Conservation (phyloP, 2,888 invertebrate genomes). For the Helleia helle region DNA sequence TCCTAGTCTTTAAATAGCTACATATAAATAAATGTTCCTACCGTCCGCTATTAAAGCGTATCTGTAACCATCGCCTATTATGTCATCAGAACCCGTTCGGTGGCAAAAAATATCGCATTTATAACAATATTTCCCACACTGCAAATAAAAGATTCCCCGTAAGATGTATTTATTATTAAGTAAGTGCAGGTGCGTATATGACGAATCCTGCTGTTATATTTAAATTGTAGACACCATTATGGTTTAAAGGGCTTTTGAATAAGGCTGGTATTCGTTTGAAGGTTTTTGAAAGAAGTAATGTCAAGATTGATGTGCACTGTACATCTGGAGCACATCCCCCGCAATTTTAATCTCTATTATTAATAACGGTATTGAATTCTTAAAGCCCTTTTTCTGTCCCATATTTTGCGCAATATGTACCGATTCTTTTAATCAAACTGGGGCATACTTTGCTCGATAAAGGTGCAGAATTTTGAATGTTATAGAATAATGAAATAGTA, state of each 20-base stretch:
- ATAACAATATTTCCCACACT: slow-evolving; percentile 42
- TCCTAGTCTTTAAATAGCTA: too few relatives aligned
- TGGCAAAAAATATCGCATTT: slow-evolving; percentile 23
- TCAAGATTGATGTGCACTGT: not conserved
- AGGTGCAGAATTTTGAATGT: not conserved
- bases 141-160: slow-evolving; percentile 39
- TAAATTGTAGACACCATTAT: too few relatives aligned
- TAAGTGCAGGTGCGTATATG: slow-evolving; percentile 43
- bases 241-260: too few relatives aligned
- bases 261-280: not conserved
- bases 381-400: not conserved
- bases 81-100: slow-evolving; percentile 21
- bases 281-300: not conserved
- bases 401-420: not conserved
- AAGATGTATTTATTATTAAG: slow-evolving; percentile 33
- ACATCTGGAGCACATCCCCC: slow-evolving; percentile 10
- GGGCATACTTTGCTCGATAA: too few relatives aligned
- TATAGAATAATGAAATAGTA: not conserved
- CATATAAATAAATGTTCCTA: too few relatives aligned
- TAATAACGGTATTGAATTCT: slow-evolving; percentile 6
- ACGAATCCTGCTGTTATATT: slow-evolving; percentile 3
- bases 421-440: too few relatives aligned
- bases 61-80: slow-evolving; percentile 11
- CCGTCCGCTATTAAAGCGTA: slow-evolving; percentile 1
- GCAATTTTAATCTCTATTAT: slow-evolving; percentile 3